These are phyloP conservation scores for Drosophila hydei DNA, from an alignment of 1,140 invertebrate genomes.

Conservation along the genomic window DNA sequence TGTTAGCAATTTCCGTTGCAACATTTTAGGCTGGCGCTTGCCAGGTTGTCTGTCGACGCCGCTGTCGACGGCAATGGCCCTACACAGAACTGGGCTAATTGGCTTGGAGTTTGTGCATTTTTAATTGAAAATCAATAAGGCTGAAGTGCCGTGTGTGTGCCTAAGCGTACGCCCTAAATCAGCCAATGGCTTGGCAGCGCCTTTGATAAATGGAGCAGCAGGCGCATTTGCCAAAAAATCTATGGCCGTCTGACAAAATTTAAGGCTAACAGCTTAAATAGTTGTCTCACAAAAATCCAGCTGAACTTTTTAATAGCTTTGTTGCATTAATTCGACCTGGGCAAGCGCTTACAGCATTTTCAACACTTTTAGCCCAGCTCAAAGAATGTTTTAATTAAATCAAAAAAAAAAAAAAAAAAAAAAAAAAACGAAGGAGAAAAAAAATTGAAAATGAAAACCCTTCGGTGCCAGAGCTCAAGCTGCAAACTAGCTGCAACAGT, in stretches of 20 bases:
- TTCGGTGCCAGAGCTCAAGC: slow-evolving; percentile 3
- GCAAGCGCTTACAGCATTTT: slow-evolving; percentile 50
- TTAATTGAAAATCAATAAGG: slow-evolving; percentile 80
- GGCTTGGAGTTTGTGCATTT: slow-evolving; percentile 74
- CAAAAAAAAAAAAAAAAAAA: slow-evolving; percentile 24
- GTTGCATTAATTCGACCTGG: slow-evolving; percentile 4
- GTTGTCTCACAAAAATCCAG: slow-evolving; percentile 29
- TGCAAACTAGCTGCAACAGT: slow-evolving; percentile 3
- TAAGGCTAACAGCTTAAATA: slow-evolving; percentile 23
- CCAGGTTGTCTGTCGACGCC: slow-evolving; percentile 11
- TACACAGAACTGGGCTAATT: slow-evolving; percentile 72
- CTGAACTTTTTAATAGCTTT: slow-evolving; percentile 34
- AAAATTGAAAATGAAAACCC: slow-evolving; percentile 8
- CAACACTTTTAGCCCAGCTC: slow-evolving; percentile 61
- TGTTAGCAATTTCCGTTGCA: slow-evolving; percentile 74
- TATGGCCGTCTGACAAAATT: slow-evolving; percentile 28
- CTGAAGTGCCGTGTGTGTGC: slow-evolving; percentile 35
- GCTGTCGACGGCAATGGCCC: slow-evolving; percentile 1
- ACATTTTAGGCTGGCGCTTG: slow-evolving; percentile 34
- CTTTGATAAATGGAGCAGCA: slow-evolving; percentile 44
- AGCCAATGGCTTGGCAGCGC: slow-evolving; percentile 19
- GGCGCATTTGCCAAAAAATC: slow-evolving; percentile 35
- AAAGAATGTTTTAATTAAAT: slow-evolving; percentile 82
- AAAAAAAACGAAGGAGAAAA: neutral
- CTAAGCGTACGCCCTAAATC: neutral